Evolutionary conservation across 1,140 invertebrate species (phyloP), one percentile per base, ranked within the genome.

Genomic region (Sitophilus oryzae): DNA sequence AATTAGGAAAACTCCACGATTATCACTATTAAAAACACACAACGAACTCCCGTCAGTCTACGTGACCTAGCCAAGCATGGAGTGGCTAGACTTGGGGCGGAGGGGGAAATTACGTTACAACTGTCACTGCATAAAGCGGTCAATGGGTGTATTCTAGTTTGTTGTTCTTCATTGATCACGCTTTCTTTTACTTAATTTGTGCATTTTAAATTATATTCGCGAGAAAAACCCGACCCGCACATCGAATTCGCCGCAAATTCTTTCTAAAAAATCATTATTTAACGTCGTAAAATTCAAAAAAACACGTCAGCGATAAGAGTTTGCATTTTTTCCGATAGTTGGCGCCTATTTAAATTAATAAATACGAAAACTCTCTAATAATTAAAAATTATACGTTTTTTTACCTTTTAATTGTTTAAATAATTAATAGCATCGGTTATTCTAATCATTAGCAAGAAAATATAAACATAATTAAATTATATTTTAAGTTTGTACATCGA

Each of bases 31-130:
- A 30, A 30, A 30, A 30, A 30, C 11, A 30, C 25, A 30, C 25
- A 6, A 11, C 25, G 11, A 30, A 6, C 25, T 30, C 25, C 11
- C 11, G 11, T 6, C 11, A 30, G 5, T 30, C 25, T 30, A 30
- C 25, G 42, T 37, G 47, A 50, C 47, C 44, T 50, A 38, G 30
- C 47, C 47, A 49, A 37, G n/a, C 14, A 46, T 46, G 44, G 42
- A 16, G 25, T 30, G 25, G 25, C 25, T 30, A 30, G 25, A 30
- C 25, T 30, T 6, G 11, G 5, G 25, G 25, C 11, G 25, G 25
- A 5, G 25, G 25, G 25, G 25, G 25, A 6, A 30, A 30, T 30
- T 30, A 11, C 11, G 25, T 30, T 30, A 11, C 5, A 30, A 6
- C 25, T 30, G 25, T 30, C 25, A 30, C 5, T 30, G 11, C 11